These are phyloP conservation scores for Stratiolaelaps scimitus DNA, from an alignment of 1,140 invertebrate species.

Conservation along the genomic window DNA sequence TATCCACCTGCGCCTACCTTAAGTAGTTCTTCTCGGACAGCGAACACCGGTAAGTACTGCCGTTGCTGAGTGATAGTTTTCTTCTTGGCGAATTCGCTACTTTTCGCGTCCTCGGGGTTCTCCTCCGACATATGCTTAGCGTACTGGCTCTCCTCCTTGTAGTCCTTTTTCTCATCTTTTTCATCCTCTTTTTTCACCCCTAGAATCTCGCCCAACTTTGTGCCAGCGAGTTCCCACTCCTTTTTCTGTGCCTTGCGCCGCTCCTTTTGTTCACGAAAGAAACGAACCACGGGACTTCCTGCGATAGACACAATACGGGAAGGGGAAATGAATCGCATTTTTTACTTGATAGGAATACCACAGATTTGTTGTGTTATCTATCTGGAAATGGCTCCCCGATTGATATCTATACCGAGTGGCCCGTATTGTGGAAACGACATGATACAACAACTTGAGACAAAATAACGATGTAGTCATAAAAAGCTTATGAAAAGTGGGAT, in stretches of 20 bases:
- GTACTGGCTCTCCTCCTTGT: conserved; percentile 82
- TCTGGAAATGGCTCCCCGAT: too few relatives aligned
- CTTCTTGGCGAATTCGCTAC: conserved; percentile 74
- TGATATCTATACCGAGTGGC: too few relatives aligned
- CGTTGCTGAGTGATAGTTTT: conserved; percentile 75
- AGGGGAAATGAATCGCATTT: too few relatives aligned
- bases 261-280: conserved; percentile 90
- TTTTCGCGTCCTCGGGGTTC: conserved; percentile 49
- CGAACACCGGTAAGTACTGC: conserved; percentile 86
- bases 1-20: conserved; percentile 47
- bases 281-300: conserved; percentile 63
- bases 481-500: too few relatives aligned
- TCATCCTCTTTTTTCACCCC: conserved; percentile 74
- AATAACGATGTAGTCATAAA: too few relatives aligned
- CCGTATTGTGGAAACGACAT: too few relatives aligned
- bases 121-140: conserved; percentile 75
- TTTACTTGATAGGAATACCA: too few relatives aligned
- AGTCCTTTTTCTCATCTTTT: conserved; percentile 56
- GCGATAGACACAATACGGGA: not conserved
- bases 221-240: conserved; percentile 96
- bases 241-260: conserved; percentile 90
- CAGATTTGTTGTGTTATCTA: too few relatives aligned
- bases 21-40: conserved; percentile 78
- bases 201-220: conserved; percentile 92
- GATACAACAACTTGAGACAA: too few relatives aligned